Percentiles rank a stretch among this genome's conserved stretches.
Evolutionary conservation across 2,888 invertebrate genomes (phyloP).

Genomic region (Oxycera nigricornis): DNA sequence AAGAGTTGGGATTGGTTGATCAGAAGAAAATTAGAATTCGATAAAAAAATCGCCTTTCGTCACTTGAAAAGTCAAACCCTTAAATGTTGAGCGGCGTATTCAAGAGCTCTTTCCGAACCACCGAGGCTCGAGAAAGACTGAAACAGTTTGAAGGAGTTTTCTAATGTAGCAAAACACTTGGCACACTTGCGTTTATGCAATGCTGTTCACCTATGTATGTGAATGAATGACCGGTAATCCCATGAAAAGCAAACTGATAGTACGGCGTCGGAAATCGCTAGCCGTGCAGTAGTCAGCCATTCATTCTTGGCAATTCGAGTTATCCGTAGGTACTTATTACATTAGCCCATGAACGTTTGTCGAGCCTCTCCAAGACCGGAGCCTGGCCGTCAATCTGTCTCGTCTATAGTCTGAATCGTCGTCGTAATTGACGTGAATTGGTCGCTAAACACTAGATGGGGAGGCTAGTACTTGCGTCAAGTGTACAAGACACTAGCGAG

Average conservation of each 20-base stretch:
- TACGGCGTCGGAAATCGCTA: not conserved
- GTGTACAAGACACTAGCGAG: conserved; percentile 1
- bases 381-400: not conserved
- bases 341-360: not conserved
- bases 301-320: not conserved
- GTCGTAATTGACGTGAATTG: conserved; percentile 31
- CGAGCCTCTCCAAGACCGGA: not conserved
- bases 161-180: no score
- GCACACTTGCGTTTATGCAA: no score
- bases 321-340: not conserved
- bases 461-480: conserved; percentile 1
- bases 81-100: no score
- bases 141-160: no score
- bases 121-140: no score
- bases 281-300: not conserved
- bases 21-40: no score
- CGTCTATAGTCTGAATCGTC: not conserved
- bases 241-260: not conserved
- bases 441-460: conserved; percentile 7
- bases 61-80: no score
- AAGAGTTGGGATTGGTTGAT: no score
- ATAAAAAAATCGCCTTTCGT: no score
- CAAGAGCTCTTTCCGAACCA: no score
- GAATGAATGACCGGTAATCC: conserved; percentile 13
- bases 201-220: no score